A percentile compares a stretch with the other conserved stretches of the same genome.
phyloP scores from a whole-genome alignment of 2,888 invertebrate genomes.

The Cylloceria caligata region DNA sequence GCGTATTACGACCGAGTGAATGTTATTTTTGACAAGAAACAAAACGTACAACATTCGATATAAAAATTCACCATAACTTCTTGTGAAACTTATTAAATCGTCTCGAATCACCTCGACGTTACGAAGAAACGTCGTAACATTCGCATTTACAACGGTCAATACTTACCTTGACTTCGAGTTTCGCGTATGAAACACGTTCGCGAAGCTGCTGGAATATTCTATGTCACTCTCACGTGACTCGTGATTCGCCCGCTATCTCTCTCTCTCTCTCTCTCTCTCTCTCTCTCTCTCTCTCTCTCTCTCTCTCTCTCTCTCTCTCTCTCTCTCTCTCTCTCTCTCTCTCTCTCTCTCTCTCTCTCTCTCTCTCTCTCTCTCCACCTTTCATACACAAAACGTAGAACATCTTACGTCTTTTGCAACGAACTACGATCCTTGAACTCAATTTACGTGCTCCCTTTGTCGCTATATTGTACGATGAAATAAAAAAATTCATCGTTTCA shows the following conservation, averaged over 20 bases:
- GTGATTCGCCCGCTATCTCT: not conserved
- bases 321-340: not conserved
- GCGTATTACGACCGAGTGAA: not conserved
- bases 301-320: not conserved
- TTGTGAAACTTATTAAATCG: not conserved
- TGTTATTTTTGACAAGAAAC: not conserved
- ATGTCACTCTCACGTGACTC: conserved; percentile 1
- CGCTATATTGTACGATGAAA: not conserved
- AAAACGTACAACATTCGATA: not conserved
- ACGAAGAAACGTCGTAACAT: not conserved
- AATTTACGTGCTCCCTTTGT: conserved; percentile 20
- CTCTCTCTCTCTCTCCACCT: not conserved
- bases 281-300: not conserved
- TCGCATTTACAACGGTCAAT: not conserved
- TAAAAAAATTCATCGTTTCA: not conserved
- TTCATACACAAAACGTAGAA: not conserved
- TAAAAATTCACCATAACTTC: not conserved
- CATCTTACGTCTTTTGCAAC: conserved; percentile 1
- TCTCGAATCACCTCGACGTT: not conserved
- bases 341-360: not conserved
- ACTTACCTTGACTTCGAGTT: not conserved
- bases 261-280: not conserved
- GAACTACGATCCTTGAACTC: conserved; percentile 9
- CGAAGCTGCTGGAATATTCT: conserved; percentile 1
- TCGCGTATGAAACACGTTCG: not conserved